Base-by-base conservation (phyloP, 23 tunicate genomes). In the Halocynthia aurantium region DNA sequence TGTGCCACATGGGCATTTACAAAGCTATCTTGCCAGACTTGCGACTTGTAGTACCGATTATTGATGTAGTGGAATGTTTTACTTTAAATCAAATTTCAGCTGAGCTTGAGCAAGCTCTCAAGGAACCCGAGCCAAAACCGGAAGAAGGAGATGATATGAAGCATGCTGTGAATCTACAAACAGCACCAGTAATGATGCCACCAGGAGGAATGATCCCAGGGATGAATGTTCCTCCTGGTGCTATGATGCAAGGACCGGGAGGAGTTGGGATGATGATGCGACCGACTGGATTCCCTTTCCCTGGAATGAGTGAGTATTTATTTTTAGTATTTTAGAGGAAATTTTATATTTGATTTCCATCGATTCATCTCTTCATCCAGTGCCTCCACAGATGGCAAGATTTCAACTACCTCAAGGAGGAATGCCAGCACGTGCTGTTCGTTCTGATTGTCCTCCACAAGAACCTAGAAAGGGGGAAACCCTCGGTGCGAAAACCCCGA, bases 181-280 rank as follows among this genome's bases (percentile, higher is more conserved):
- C 68, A 12, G 75, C 57, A 51, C 18, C 55, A 7, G 74, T 57
- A 6, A 7, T 75, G 22, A 69, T 70, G 61, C 68, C 67, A 21
- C 56, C 87, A 19, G 67, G 76, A 7, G 84, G 70, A 11, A 51
- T 69, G 20, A 50, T 52, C 53, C 50, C 17, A 21, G 73, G 70
- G 79, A 55, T 81, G 53, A 56, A 73, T n/a, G 81, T 71, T 6
- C 69, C 81, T 21, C 88, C 77, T 19, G 62, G 77, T 65, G 83
- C 80, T 8, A 83, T 87, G 80, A 69, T 87, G 72, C 80, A 77
- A 8, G 80, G 93, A 18, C 93, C 93, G 2, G 84, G 84, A 7
- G 75, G 75, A 11, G 70, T 86, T 82, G 86, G 83, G 7, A 75
- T 89, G 66, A 80, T 89, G 85, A 83, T 89, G 51, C 75, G 96